Conservation (phyloP, 1,140 invertebrate genomes). For the Neotoxoptera formosana region DNA sequence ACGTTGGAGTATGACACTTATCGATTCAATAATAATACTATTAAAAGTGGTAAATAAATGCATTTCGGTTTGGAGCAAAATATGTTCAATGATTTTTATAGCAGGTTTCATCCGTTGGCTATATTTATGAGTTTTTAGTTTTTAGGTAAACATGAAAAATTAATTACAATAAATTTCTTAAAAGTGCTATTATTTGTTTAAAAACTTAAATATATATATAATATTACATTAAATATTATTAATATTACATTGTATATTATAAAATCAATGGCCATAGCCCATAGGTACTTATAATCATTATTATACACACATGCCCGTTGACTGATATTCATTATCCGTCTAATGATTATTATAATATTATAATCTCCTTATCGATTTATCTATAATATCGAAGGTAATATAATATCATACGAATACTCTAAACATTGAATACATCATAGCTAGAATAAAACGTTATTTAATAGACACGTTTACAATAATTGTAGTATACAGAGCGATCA, state of each 20-base stretch:
- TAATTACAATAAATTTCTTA: neutral
- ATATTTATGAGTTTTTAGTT: neutral
- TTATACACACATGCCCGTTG: neutral
- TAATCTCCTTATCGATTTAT: neutral
- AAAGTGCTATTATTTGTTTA: neutral
- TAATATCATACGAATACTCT: neutral
- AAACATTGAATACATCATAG: neutral
- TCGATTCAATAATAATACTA: neutral
- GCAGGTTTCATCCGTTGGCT: neutral
- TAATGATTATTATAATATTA: neutral
- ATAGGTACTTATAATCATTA: neutral
- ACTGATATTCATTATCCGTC: neutral
- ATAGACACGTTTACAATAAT: neutral
- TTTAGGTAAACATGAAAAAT: neutral
- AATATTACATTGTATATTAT: too few species aligned
- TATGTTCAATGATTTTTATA: neutral
- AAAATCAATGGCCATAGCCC: too few species aligned
- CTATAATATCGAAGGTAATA: neutral
- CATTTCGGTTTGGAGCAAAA: neutral
- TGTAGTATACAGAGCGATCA: neutral
- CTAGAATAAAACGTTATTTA: neutral
- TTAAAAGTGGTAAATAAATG: neutral
- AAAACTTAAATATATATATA: neutral
- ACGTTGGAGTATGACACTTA: neutral
- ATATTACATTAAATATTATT: too few species aligned